phyloP scores from a whole-genome alignment of 2,888 invertebrate species.

The Heliconius ismenius region DNA sequence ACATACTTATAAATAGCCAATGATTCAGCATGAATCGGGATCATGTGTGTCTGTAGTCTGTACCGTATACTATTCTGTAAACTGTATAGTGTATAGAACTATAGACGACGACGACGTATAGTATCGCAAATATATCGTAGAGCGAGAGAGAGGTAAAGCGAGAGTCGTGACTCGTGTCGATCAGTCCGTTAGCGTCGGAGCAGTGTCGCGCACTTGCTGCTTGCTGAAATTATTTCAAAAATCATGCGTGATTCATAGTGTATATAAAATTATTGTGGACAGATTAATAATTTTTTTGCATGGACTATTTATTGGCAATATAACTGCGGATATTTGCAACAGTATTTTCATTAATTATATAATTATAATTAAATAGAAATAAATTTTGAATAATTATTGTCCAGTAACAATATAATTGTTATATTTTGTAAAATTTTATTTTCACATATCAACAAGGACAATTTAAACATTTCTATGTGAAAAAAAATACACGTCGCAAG shows the following conservation, averaged over 20 bases:
- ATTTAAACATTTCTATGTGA: conserved; percentile 11
- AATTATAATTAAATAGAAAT: not conserved
- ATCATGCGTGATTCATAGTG: conserved; percentile 22
- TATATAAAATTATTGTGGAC: conserved; percentile 16
- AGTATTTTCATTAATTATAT: not conserved
- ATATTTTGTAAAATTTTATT: not conserved
- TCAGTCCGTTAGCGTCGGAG: conserved; percentile 36
- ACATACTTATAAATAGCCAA: conserved; percentile 24
- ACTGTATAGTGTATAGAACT: not conserved
- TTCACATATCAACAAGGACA: not conserved
- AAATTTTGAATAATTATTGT: not conserved
- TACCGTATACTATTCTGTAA: not conserved
- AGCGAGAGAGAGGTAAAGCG: conserved; percentile 26
- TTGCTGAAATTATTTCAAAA: conserved; percentile 12
- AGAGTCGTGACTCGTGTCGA: conserved; percentile 28
- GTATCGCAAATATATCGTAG: conserved; percentile 18
- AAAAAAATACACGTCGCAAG: conserved; percentile 23
- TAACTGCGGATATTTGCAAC: not conserved
- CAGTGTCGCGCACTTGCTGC: conserved; percentile 25
- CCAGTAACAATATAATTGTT: not conserved
- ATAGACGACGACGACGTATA: not conserved
- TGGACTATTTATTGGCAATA: conserved; percentile 1
- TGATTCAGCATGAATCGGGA: conserved; percentile 40
- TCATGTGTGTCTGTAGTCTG: conserved; percentile 25
- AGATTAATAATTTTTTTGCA: conserved; percentile 1